Evolutionary conservation across 2,888 invertebrate species (phyloP).

Genomic region (Taphrorychus bicolor): DNA sequence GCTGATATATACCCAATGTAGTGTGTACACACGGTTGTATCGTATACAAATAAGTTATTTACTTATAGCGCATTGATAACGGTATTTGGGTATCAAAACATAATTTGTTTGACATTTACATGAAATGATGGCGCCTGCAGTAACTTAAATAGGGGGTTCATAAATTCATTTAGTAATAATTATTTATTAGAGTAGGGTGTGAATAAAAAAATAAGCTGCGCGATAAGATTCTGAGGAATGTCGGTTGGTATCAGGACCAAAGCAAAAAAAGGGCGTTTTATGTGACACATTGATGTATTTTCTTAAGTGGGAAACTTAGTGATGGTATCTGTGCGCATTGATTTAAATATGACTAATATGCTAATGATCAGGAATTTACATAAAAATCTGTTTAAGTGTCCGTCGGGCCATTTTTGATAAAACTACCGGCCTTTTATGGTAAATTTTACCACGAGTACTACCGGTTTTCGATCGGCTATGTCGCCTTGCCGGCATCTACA

Average conservation of each 20-base stretch:
- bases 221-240: not conserved
- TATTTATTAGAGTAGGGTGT: no score
- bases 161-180: no score
- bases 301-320: conserved; percentile 23
- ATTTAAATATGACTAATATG: conserved; percentile 38
- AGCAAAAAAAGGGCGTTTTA: conserved; percentile 4
- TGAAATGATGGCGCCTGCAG: not conserved
- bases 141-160: no score
- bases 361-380: conserved; percentile 28
- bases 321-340: conserved; percentile 25
- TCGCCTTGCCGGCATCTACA: not conserved
- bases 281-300: conserved; percentile 21
- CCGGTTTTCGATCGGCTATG: conserved; percentile 21
- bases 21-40: not conserved
- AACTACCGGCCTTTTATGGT: conserved; percentile 28
- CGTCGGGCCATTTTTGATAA: conserved; percentile 25
- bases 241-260: not conserved
- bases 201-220: not conserved
- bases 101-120: no score
- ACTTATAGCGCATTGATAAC: not conserved
- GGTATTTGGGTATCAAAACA: no score
- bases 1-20: not conserved
- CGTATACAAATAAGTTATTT: not conserved
- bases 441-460: conserved; percentile 32
- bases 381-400: conserved; percentile 34